Base-by-base conservation (phyloP, 1,140 invertebrate species). In the Drosophila insularis region DNA sequence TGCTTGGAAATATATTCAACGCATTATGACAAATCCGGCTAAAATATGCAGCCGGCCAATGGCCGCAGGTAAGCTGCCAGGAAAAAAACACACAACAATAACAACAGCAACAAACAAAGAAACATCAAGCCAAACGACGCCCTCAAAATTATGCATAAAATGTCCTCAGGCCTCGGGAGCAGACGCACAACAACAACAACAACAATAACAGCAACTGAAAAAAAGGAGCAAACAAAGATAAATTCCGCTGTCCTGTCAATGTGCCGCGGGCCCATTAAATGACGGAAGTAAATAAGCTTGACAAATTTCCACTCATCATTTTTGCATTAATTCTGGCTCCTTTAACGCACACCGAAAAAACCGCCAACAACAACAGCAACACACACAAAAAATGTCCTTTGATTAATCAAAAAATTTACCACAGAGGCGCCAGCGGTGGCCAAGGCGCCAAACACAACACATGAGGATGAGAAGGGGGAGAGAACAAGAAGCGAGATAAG, bases 291-390 rank as follows among this genome's bases (percentile, higher is more conserved):
- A 90, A 90, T 90, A 90, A 90, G 89, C 89, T 89, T 90, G 89
- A 90, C 89, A 90, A 90, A 90, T 90, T 90, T 90, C 85, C 84
- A 89, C 89, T 90, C 89, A 90, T 90, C 84, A 90, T 90, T 90
- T 90, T 90, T 90, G 80, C 89, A 90, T 90, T 90, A 90, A 90
- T 90, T 90, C 89, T 62, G 89, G 74, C 89, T 90, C 77, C 80
- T 90, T 90, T 90, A 81, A 84, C 56, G 71, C 69, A 74, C 79
- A 74, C 40, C 74, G 68, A 71, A 79, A 78, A 78, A 62, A 46
- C 43, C 43, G 59, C 39, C 59, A 71, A 53, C 65, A 67, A 54
- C 23, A 64, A 67, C 60, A 63, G 54, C 37, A 40, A 55, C 65
- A 67, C 68, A 65, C 40, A 56, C 27, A 81, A 87, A 89, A 90